Evolutionary conservation across 2,888 invertebrate genomes (phyloP).

Genomic region (Yponomeuta cagnagella): DNA sequence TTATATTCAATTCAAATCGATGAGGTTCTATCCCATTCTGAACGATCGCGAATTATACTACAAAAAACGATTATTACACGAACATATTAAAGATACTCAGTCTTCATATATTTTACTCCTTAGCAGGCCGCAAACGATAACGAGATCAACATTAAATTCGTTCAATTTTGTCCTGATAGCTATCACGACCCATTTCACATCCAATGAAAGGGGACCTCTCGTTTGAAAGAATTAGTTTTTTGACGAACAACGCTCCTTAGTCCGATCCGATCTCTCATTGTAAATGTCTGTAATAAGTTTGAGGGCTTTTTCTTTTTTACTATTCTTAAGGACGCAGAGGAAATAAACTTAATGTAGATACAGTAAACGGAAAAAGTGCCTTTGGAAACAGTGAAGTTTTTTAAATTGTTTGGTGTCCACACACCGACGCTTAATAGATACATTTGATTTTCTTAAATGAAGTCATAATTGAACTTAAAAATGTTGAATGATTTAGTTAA

Average conservation of each 20-base stretch:
- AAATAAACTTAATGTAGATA: neutral
- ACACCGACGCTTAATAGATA: too few species aligned
- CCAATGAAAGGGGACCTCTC: neutral
- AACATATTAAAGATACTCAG: too few species aligned
- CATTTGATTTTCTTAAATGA: too few species aligned
- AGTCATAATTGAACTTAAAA: too few species aligned
- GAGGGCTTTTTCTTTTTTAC: neutral
- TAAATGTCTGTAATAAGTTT: neutral
- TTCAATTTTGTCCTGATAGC: neutral
- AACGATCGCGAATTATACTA: too few species aligned
- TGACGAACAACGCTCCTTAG: neutral
- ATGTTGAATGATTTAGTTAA: too few species aligned
- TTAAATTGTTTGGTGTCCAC: too few species aligned
- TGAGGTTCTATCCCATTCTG: neutral
- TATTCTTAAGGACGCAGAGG: too few species aligned
- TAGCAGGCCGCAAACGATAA: neutral
- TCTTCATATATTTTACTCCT: neutral
- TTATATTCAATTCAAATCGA: too few species aligned
- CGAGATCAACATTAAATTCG: neutral
- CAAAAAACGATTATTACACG: too few species aligned
- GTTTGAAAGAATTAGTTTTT: neutral
- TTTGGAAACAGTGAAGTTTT: too few species aligned
- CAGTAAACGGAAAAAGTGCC: too few species aligned
- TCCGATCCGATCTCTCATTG: neutral
- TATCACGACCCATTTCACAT: neutral